Percentiles rank a stretch among this genome's conserved stretches.
These are phyloP conservation scores for Leptobrachium leishanense DNA, from an alignment of 2,113 vertebrate genomes.

Conservation along the genomic window DNA sequence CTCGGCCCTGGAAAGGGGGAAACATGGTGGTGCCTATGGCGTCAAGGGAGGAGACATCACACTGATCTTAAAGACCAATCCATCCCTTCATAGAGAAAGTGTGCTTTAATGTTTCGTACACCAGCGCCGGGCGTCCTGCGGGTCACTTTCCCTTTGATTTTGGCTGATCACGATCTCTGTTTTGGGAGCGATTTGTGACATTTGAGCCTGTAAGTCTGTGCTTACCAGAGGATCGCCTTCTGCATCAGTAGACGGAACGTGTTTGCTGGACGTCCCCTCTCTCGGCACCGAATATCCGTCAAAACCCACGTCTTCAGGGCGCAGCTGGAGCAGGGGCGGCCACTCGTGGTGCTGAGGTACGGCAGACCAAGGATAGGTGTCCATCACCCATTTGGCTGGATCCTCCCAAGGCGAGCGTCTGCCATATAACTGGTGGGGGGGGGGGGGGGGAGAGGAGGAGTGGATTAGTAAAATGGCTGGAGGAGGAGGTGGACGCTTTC, in stretches of 20 bases:
- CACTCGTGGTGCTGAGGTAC: slow-evolving; percentile 84
- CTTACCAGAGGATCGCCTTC: slow-evolving; percentile 96
- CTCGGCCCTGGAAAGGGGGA: too few relatives aligned
- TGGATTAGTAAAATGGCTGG: not conserved
- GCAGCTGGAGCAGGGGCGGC: slow-evolving; percentile 90
- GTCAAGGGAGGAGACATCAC: too few relatives aligned
- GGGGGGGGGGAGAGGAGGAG: not conserved
- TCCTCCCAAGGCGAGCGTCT: slow-evolving; percentile 93
- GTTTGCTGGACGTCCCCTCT: slow-evolving; percentile 83
- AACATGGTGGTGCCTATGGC: too few relatives aligned
- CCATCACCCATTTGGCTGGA: slow-evolving; percentile 93
- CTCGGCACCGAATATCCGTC: slow-evolving; percentile 85
- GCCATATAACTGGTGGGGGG: slow-evolving; percentile 78
- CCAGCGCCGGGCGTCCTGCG: too few relatives aligned
- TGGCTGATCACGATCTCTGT: too few relatives aligned
- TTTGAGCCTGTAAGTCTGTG: too few relatives aligned
- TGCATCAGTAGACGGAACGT: slow-evolving; percentile 78
- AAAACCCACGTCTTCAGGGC: slow-evolving; percentile 94
- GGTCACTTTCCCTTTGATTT: too few relatives aligned
- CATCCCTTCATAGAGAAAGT: too few relatives aligned
- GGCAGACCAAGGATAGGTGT: slow-evolving; percentile 90
- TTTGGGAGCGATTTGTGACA: too few relatives aligned
- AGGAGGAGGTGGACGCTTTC: not conserved
- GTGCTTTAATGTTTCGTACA: too few relatives aligned
- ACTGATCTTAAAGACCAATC: too few relatives aligned